Conservation (phyloP, 2,888 invertebrate species). For the Perdita meconis region DNA sequence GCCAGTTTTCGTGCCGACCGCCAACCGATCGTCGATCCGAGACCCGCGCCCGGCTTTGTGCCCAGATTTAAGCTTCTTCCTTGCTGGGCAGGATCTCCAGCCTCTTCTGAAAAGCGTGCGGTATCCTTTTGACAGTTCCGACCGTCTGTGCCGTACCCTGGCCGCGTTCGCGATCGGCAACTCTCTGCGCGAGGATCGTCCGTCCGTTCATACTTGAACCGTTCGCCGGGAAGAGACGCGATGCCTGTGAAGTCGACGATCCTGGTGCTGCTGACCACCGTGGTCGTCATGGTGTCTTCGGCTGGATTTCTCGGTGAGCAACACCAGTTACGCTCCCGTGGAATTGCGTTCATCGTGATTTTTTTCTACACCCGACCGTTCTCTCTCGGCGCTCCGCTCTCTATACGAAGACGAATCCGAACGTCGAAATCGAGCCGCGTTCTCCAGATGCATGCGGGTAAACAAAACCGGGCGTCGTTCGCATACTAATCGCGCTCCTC, state of each 20-base stretch:
- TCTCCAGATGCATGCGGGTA: constrained; percentile 12
- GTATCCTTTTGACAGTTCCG: constrained; percentile 58
- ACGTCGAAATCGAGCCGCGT: neutral
- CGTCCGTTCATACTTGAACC: neutral
- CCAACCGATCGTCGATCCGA: constrained; percentile 67
- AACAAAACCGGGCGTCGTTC: constrained; percentile 18
- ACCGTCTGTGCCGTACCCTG: constrained; percentile 7
- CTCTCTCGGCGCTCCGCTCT: neutral
- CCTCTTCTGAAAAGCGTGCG: constrained; percentile 40
- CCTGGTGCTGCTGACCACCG: constrained; percentile 72
- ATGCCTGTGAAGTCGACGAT: constrained; percentile 74
- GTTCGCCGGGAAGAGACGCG: constrained; percentile 35
- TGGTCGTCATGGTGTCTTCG: constrained; percentile 75
- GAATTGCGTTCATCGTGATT: constrained; percentile 25
- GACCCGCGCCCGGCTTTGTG: constrained; percentile 76
- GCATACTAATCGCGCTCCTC: constrained; percentile 21
- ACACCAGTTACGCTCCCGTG: constrained; percentile 41
- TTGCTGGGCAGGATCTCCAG: constrained; percentile 80
- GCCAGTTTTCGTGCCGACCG: constrained; percentile 73
- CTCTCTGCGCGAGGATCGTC: neutral
- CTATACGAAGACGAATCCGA: neutral
- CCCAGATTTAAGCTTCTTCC: constrained; percentile 82
- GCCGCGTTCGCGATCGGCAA: constrained; percentile 9
- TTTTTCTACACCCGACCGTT: constrained; percentile 15
- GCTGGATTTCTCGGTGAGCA: constrained; percentile 82